These are phyloP conservation scores for Orussus abietinus DNA, from an alignment of 1,140 invertebrate genomes.

Conservation along the genomic window DNA sequence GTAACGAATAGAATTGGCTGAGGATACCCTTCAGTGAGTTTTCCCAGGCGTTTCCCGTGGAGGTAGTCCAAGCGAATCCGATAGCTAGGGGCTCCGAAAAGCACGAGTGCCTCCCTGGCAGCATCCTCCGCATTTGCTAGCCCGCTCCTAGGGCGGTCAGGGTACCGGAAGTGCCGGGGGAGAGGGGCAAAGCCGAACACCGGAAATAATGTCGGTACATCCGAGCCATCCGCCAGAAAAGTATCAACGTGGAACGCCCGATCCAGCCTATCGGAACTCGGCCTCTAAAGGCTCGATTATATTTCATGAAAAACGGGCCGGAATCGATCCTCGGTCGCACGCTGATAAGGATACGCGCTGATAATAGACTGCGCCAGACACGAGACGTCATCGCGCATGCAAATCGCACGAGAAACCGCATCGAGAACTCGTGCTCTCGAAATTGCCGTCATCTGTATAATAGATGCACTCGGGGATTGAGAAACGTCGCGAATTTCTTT, in stretches of 20 bases:
- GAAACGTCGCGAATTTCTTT: too few relatives aligned
- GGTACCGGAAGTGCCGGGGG: constrained; percentile 19
- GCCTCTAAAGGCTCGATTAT: neutral
- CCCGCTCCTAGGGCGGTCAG: constrained; percentile 12
- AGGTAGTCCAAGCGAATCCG: constrained; percentile 5
- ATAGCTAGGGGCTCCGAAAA: constrained; percentile 1
- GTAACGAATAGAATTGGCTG: neutral
- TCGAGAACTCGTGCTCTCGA: too few relatives aligned
- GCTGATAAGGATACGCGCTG: neutral
- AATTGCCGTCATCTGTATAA: too few relatives aligned
- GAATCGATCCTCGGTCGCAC: neutral
- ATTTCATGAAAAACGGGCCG: too few relatives aligned
- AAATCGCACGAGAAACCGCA: too few relatives aligned
- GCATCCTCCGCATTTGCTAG: constrained; percentile 10
- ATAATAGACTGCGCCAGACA: neutral
- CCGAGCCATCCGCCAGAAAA: constrained; percentile 33
- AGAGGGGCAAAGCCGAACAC: constrained; percentile 30
- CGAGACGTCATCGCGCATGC: too few relatives aligned
- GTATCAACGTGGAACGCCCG: neutral
- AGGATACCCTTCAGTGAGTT: neutral
- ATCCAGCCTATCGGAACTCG: neutral
- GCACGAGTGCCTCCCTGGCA: constrained; percentile 7
- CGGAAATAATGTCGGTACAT: constrained; percentile 46
- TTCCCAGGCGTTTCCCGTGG: neutral
- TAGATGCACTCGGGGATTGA: too few relatives aligned